Percentiles rank a stretch among this genome's conserved stretches.
These are phyloP conservation scores for Dipodomys stephensi DNA, from an alignment of 2,113 vertebrate species.

Conservation along the genomic window DNA sequence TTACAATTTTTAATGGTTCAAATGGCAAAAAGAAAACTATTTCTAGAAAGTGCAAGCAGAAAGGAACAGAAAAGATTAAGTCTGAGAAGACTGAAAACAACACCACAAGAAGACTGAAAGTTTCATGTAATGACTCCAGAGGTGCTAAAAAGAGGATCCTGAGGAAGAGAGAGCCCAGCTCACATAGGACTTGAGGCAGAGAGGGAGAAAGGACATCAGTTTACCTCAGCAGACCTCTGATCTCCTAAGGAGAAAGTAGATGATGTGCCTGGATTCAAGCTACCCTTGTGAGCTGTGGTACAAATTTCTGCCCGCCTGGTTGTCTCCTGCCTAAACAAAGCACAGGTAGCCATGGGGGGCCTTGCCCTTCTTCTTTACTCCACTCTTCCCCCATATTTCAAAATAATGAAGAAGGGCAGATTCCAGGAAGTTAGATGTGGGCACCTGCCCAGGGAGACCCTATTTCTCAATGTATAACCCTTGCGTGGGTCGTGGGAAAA, in stretches of 20 bases:
- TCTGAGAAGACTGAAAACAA: no score
- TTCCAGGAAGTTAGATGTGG: not conserved
- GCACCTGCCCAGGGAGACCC: no score
- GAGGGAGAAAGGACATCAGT: not conserved
- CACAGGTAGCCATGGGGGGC: not conserved
- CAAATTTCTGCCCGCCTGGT: not conserved
- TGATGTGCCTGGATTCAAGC: not conserved
- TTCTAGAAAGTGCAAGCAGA: not conserved
- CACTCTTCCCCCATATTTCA: not conserved
- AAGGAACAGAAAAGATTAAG: not conserved
- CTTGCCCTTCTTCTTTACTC: not conserved
- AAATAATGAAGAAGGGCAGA: not conserved
- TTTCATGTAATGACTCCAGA: no score
- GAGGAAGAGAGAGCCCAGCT: not conserved
- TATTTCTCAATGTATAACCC: no score
- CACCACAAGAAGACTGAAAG: no score
- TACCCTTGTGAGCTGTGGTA: not conserved
- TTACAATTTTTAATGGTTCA: no score
- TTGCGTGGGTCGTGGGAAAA: not conserved
- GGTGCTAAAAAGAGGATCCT: no score
- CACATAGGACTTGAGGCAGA: not conserved
- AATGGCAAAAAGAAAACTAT: not conserved
- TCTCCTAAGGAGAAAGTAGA: not conserved
- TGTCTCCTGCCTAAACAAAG: not conserved
- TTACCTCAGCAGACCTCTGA: not conserved